These are phyloP conservation scores for Mionectes macconnelli DNA, from an alignment of 2,113 vertebrate species.

Conservation along the genomic window DNA sequence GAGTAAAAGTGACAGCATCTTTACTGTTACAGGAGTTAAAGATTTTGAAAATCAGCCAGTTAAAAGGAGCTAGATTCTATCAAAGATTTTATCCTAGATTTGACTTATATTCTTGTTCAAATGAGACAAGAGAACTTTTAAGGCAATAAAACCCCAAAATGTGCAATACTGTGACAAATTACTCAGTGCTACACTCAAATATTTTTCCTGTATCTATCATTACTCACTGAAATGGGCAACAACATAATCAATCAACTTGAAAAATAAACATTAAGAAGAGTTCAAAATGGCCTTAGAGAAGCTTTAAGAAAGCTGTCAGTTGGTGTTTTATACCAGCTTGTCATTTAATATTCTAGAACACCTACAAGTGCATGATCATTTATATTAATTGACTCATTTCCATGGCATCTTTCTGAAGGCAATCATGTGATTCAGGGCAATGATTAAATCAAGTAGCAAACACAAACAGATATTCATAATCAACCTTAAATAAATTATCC, in stretches of 20 bases:
- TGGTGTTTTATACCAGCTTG: neutral
- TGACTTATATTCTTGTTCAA: neutral
- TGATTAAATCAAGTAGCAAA: conserved; percentile 11
- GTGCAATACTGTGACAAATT: neutral
- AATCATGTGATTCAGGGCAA: neutral
- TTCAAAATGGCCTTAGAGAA: conserved; percentile 11
- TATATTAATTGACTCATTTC: conserved; percentile 36
- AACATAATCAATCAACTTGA: neutral
- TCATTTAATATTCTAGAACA: conserved; percentile 27
- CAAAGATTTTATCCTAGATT: neutral
- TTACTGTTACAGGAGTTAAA: neutral
- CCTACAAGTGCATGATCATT: neutral
- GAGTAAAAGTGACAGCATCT: neutral
- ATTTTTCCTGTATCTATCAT: neutral
- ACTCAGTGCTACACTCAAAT: neutral
- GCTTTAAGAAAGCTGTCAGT: neutral
- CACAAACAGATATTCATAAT: neutral
- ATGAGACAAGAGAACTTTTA: neutral
- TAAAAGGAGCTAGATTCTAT: neutral
- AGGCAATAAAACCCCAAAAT: neutral
- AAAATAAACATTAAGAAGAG: neutral
- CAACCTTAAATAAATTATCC: neutral
- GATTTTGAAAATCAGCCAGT: neutral
- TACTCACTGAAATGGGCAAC: neutral
- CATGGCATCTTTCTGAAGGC: neutral